Evolutionary conservation across 2,797 vertebrate genomes (phyloP), one percentile per base, ranked within the genome.

Genomic region (Valencia hispanica): DNA sequence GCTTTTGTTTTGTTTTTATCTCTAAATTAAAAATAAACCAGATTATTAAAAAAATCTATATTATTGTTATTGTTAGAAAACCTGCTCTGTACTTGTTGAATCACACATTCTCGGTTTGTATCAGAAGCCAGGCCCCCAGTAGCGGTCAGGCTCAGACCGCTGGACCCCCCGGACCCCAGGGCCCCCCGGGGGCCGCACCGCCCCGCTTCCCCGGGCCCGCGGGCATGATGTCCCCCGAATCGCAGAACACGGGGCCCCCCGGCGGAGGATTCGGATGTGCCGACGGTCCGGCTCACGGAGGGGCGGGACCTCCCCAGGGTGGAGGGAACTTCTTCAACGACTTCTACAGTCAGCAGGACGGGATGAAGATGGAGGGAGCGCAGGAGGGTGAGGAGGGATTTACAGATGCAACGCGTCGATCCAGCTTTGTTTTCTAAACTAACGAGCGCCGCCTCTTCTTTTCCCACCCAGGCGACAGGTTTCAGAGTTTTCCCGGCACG

Each of bases 271-370:
- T 97, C 63, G 92, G 91, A 0, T 88, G 96, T 0, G 96, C 94
- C 1, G 97, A 97, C 0, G 92, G 93, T 6, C 83, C 89, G 30
- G 96, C 95, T 22, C 95, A 95, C 0, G 94, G 94, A 0, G 95
- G 95, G 27, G 93, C 51, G 2, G 50, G 50, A 10, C 70, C 70
- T 0, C 94, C 96, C 1, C 96, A 95, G 0, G 93, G 95, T 1
- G 89, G 92, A 1, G 96, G 92, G 48, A 96, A 95, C 78, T 98
- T 96, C 87, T 98, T 96, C 39, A 96, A 97, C 25, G 95, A 94
- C 82, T 98, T 97, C 90, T 98, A 96, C 93, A 96, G 94, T 50
- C 97, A 96, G 73, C 96, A 96, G 59, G 97, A 97, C 25, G 91
- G 91, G 22, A 89, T 96, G 91, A 92, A 94, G n/a, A 95, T 96